Percentiles rank a stretch among this genome's conserved stretches.
Conservation (phyloP, 2,113 vertebrate species). For the Oophaga pumilio region DNA sequence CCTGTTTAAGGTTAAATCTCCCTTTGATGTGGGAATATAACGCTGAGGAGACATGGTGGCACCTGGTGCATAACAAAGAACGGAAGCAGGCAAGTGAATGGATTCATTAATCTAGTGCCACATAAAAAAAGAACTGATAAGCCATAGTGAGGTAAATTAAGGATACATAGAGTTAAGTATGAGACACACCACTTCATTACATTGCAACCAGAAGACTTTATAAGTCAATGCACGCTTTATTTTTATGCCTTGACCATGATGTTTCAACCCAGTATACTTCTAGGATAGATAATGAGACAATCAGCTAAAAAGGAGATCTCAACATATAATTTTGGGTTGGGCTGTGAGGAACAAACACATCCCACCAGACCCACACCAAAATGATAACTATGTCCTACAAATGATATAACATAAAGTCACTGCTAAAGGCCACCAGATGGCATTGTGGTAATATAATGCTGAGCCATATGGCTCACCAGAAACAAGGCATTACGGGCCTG, state of each 20-base stretch:
- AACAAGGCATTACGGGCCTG: background rate
- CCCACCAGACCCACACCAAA: background rate
- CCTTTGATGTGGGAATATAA: background rate
- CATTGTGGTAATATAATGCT: background rate
- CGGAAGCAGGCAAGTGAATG: background rate
- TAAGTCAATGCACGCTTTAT: background rate
- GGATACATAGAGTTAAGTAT: background rate
- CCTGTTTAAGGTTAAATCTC: background rate
- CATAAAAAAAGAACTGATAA: background rate
- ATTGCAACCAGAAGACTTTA: background rate
- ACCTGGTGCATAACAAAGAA: background rate
- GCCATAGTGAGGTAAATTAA: background rate
- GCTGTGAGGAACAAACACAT: too few species aligned
- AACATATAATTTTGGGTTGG: too few species aligned
- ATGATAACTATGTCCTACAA: background rate
- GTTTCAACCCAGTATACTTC: background rate
- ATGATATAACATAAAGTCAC: too few species aligned
- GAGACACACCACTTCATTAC: background rate
- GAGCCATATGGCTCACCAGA: background rate
- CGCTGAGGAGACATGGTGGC: background rate
- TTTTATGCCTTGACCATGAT: background rate
- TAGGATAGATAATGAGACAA: background rate
- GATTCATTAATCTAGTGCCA: background rate
- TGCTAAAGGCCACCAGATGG: background rate
- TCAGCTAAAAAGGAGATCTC: too few species aligned